Evolutionary conservation across 2,113 vertebrate genomes (phyloP).

Genomic region (Gadus chalcogrammus): DNA sequence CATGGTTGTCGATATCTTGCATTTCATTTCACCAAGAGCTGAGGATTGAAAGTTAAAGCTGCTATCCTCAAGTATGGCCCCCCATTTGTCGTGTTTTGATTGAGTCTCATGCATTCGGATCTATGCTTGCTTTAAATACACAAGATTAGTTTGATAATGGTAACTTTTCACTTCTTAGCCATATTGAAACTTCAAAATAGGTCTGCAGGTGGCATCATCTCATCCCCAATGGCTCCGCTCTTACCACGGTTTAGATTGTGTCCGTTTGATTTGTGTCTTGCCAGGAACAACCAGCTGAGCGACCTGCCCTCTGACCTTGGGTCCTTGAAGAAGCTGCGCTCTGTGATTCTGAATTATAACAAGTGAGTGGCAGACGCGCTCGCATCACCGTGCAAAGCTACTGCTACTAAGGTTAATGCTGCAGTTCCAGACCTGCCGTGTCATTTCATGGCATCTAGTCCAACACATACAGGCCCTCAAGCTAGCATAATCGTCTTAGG

Average conservation of each 20-base stretch:
- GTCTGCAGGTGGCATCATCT: not conserved
- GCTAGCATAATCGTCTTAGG: no score
- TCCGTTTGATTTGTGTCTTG: slow-evolving; percentile 27
- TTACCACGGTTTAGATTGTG: not conserved
- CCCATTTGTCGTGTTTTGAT: not conserved
- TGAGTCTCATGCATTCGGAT: no score
- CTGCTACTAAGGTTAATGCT: no score
- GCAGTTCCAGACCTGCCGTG: no score
- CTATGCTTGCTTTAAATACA: not conserved
- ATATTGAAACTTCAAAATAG: no score
- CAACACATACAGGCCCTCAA: no score
- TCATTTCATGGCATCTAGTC: no score
- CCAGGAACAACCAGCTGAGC: slow-evolving; percentile 87
- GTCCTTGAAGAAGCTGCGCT: slow-evolving; percentile 75
- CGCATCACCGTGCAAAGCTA: not conserved
- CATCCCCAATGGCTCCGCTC: not conserved
- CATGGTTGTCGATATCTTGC: no score
- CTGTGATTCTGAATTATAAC: slow-evolving; percentile 86
- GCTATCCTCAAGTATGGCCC: no score
- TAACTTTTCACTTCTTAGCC: no score
- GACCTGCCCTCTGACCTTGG: slow-evolving; percentile 85
- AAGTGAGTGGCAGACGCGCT: slow-evolving; percentile 65
- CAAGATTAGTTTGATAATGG: no score
- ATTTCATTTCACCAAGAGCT: not conserved
- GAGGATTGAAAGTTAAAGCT: no score